Evolutionary conservation across 2,797 vertebrate species (phyloP).

Genomic region (Chromis chromis): DNA sequence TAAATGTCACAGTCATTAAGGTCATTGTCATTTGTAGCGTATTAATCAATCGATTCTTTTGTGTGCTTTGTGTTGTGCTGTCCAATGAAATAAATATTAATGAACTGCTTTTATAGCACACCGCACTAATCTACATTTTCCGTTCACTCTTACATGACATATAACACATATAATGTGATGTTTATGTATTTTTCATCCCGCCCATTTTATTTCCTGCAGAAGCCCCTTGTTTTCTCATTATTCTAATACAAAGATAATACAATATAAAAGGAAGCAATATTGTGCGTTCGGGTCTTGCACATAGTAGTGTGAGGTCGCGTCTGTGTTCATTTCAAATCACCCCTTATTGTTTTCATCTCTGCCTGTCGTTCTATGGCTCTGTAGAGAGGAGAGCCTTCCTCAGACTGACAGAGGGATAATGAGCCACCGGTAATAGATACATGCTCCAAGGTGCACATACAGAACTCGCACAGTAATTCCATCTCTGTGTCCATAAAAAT

Average conservation of each 20-base stretch:
- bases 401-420: slow-evolving; percentile 48
- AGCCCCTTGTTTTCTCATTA: slow-evolving; percentile 12
- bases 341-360: slow-evolving; percentile 51
- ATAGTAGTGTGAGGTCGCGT: not conserved
- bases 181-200: not conserved
- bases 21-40: not conserved
- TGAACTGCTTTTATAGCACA: too few species aligned
- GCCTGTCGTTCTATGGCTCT: slow-evolving; percentile 23
- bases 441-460: slow-evolving; percentile 13
- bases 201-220: slow-evolving; percentile 12
- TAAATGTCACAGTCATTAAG: slow-evolving; percentile 29
- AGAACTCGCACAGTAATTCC: slow-evolving; percentile 11
- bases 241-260: slow-evolving; percentile 1
- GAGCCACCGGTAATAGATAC: slow-evolving; percentile 47
- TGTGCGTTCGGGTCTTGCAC: slow-evolving; percentile 5
- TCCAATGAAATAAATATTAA: not conserved
- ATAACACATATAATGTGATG: not conserved
- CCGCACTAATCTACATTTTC: not conserved
- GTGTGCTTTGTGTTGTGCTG: not conserved
- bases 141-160: not conserved
- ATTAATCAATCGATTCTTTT: not conserved
- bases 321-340: slow-evolving; percentile 35
- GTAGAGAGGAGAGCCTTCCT: slow-evolving; percentile 30
- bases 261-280: slow-evolving; percentile 9
- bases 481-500: slow-evolving; percentile 38